These are phyloP conservation scores for Gymnocephalus cernua DNA, from an alignment of 2,113 vertebrate genomes.

Conservation along the genomic window DNA sequence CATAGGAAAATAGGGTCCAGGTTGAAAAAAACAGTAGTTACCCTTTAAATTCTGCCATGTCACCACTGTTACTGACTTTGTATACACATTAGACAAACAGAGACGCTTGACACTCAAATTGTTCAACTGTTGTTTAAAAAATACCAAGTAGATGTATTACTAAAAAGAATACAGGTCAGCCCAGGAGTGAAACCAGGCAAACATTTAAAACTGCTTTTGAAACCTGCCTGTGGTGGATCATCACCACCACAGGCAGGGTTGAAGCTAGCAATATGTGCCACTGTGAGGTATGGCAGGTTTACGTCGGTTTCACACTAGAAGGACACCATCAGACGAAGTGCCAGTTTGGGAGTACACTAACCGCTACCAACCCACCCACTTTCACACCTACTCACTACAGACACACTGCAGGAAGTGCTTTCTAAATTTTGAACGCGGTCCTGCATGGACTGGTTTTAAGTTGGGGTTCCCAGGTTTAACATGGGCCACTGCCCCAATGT, in stretches of 20 bases:
- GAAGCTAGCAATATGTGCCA: background rate
- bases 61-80: too few species aligned
- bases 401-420: constrained; percentile 51
- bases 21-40: too few species aligned
- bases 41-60: background rate
- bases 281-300: background rate
- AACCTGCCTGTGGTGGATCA: constrained; percentile 25
- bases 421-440: constrained; percentile 27
- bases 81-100: too few species aligned
- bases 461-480: background rate
- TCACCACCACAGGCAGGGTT: constrained; percentile 46
- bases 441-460: constrained; percentile 3
- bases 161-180: background rate
- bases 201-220: constrained; percentile 10
- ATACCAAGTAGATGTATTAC: background rate
- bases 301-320: background rate
- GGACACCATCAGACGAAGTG: constrained; percentile 15
- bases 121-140: background rate
- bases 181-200: background rate
- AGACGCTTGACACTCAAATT: background rate
- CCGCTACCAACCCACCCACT: background rate
- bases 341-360: constrained; percentile 21
- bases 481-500: background rate
- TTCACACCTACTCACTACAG: constrained; percentile 12
- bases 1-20: too few species aligned